These are phyloP conservation scores for Protomyctophum bolini DNA, from an alignment of 2,113 vertebrate species.

Conservation along the genomic window DNA sequence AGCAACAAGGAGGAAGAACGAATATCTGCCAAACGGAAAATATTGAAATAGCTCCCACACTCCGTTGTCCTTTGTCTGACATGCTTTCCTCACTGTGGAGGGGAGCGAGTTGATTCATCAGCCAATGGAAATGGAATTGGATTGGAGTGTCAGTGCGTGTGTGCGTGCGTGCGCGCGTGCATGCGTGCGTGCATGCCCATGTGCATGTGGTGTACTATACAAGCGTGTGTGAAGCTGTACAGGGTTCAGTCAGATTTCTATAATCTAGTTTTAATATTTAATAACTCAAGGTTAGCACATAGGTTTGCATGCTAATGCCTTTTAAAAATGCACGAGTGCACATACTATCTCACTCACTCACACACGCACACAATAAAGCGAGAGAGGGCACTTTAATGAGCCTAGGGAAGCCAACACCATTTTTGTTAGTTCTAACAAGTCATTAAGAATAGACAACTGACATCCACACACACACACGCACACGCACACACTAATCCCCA, in stretches of 20 bases:
- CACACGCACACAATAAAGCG: neutral
- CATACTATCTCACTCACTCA: neutral
- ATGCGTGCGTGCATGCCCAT: slow-evolving; percentile 11
- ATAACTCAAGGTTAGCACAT: slow-evolving; percentile 39
- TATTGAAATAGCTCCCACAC: too few relatives aligned
- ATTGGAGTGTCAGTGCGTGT: slow-evolving; percentile 8
- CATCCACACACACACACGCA: slow-evolving; percentile 15
- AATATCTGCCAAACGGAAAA: too few relatives aligned
- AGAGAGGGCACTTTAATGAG: slow-evolving; percentile 9
- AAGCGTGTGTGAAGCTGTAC: slow-evolving; percentile 17
- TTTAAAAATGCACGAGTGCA: neutral
- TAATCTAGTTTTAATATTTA: slow-evolving; percentile 60
- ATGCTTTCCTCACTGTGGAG: too few relatives aligned
- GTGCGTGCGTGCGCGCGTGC: slow-evolving; percentile 24
- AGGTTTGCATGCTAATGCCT: slow-evolving; percentile 48
- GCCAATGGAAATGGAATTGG: neutral
- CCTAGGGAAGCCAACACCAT: slow-evolving; percentile 11
- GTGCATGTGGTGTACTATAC: neutral
- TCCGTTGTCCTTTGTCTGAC: too few relatives aligned
- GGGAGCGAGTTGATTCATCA: too few relatives aligned
- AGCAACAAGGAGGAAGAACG: too few relatives aligned
- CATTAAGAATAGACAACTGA: slow-evolving; percentile 35
- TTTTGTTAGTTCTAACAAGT: slow-evolving; percentile 35
- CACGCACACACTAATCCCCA: neutral
- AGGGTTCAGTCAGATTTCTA: slow-evolving; percentile 34